phyloP scores from a whole-genome alignment of 2,113 vertebrate species.

The Morone chrysops region DNA sequence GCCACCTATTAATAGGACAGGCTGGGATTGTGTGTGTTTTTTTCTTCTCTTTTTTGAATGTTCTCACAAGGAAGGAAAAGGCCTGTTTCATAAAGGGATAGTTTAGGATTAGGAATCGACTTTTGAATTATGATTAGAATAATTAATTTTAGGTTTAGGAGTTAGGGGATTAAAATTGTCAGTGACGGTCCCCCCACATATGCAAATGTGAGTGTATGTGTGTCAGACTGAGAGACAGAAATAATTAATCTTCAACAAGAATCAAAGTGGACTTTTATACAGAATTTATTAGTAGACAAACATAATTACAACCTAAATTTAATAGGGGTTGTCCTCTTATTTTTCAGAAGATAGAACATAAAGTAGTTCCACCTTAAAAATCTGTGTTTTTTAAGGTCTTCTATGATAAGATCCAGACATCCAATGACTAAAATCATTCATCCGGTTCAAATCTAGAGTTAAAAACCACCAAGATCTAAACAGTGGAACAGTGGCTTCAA shows the following conservation, averaged over 20 bases:
- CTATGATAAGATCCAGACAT: too few species aligned
- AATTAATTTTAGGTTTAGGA: neutral
- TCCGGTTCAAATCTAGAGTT: too few species aligned
- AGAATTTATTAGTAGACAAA: too few species aligned
- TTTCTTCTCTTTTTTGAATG: neutral
- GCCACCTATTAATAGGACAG: constrained; percentile 76
- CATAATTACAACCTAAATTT: too few species aligned
- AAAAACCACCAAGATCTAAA: too few species aligned
- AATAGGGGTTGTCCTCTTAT: too few species aligned
- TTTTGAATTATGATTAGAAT: neutral
- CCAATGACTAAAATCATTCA: too few species aligned
- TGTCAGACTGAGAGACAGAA: neutral
- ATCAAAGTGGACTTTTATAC: neutral
- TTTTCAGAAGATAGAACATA: too few species aligned
- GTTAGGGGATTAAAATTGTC: neutral
- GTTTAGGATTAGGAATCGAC: neutral
- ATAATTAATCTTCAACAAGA: neutral
- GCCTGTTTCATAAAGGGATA: neutral
- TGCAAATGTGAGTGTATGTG: neutral
- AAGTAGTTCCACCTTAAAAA: too few species aligned
- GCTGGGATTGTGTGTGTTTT: constrained; percentile 10
- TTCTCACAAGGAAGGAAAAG: neutral
- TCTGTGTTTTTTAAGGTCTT: too few species aligned
- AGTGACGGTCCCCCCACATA: neutral
- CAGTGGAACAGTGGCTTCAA: too few species aligned